Percentiles rank a stretch among this genome's conserved stretches.
These are phyloP conservation scores for Trochalopteron elliotii DNA, from an alignment of 2,113 vertebrate genomes.

Conservation along the genomic window DNA sequence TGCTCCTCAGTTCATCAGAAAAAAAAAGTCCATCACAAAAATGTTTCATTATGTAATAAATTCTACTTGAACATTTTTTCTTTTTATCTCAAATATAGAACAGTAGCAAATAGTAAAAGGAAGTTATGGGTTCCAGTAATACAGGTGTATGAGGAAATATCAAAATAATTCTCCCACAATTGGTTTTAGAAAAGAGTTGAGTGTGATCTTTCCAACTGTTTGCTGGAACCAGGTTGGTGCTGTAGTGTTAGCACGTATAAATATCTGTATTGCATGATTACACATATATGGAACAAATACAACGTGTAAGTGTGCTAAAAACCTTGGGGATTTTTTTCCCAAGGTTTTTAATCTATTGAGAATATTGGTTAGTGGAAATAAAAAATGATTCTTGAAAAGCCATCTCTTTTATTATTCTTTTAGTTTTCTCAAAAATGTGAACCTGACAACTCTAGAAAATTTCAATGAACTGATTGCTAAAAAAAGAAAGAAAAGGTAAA, in stretches of 20 bases:
- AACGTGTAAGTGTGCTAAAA: background rate
- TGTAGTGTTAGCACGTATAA: background rate
- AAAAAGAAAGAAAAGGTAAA: background rate
- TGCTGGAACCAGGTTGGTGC: background rate
- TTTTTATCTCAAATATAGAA: slow-evolving; percentile 55
- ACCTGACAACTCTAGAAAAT: background rate
- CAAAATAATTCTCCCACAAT: background rate
- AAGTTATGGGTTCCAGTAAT: background rate
- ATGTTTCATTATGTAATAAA: background rate
- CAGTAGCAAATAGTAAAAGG: background rate
- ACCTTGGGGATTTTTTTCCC: background rate
- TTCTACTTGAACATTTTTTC: slow-evolving; percentile 21
- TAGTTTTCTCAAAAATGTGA: background rate
- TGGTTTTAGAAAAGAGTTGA: background rate
- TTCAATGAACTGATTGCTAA: background rate
- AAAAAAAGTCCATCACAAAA: slow-evolving; percentile 31
- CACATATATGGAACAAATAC: background rate
- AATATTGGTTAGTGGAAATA: background rate
- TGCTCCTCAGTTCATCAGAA: slow-evolving; percentile 30
- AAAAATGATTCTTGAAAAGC: background rate
- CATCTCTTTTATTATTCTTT: background rate
- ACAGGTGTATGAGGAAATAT: background rate
- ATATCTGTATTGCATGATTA: background rate
- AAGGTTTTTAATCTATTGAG: background rate
- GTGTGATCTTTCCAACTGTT: background rate